Percentiles rank a stretch among this genome's conserved stretches.
Evolutionary conservation across 1,140 invertebrate genomes (phyloP).

Genomic region (Plectrocnemia conspersa): DNA sequence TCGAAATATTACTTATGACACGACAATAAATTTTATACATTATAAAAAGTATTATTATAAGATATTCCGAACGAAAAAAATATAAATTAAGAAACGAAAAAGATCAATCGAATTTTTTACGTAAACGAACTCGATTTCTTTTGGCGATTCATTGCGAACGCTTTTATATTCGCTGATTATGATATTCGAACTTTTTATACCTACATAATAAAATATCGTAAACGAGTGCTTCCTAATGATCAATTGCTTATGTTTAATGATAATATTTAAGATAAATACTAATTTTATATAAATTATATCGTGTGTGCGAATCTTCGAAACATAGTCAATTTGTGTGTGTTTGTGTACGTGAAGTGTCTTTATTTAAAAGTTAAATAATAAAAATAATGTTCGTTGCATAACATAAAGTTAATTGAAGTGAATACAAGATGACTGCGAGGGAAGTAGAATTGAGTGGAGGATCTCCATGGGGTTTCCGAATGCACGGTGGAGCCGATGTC

Average conservation of each 20-base stretch:
- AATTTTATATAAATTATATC: not conserved
- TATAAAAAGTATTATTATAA: no score
- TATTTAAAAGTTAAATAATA: no score
- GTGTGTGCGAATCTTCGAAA: not conserved
- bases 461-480: constrained; percentile 84
- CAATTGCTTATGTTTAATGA: constrained; percentile 21
- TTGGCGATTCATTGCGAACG: no score
- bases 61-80: no score
- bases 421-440: constrained; percentile 56
- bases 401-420: constrained; percentile 5
- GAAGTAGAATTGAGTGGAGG: constrained; percentile 73
- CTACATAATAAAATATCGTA: constrained; percentile 1
- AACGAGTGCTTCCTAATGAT: constrained; percentile 26
- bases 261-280: not conserved
- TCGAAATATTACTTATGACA: no score
- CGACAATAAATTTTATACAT: no score
- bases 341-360: no score
- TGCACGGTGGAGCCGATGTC: constrained; percentile 73
- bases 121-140: no score
- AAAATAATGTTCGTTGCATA: constrained; percentile 1
- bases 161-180: no score
- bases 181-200: not conserved
- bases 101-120: no score
- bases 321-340: no score
- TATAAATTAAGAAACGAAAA: no score